Base-by-base conservation (phyloP, 2,797 vertebrate species). In the Siniperca obscura region DNA sequence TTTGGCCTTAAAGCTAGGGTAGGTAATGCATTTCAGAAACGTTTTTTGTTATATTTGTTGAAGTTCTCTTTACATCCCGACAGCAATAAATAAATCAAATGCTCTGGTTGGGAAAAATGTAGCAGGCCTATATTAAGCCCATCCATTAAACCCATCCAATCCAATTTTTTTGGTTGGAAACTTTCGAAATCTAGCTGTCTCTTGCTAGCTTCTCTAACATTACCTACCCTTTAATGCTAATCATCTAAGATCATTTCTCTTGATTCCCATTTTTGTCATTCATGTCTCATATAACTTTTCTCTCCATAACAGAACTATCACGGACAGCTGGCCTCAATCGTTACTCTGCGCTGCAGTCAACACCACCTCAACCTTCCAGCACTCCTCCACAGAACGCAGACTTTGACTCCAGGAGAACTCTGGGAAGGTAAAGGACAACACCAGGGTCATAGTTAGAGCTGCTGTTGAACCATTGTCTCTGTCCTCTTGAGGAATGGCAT, bases 301-400 rank as follows among this genome's bases (percentile, higher is more conserved):
- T 74, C n/a, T 68, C 70, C 21, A 0, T 73, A 55, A 74, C 94
- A 99, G 98, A 99, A 89, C 93, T 96, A 66, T 96, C 98, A 69
- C 95, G 97, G 86, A 95, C 95, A 95, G 96, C 91, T 1, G 97
- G 96, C 91, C 94, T 99, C 90, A 99, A 99, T 94, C 96, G 98
- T 73, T 99, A 96, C 93, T 99, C 98, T 56, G 96, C 97, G 0
- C 96, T 99, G 87, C 98, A 99, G 95, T 94, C 96, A 13, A 93
- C 97, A 27, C 94, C 90, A 27, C 88, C 96, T 70, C 95, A 97
- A 4, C 92, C 93, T 72, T 90, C 93, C 72, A 53, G 93, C 27
- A 91, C 97, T 50, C 85, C 96, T 9, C 81, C 95, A 10, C 95
- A 97, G 76, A 94, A 88, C 75, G 88, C 96, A 34, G 98, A 99